phyloP scores from a whole-genome alignment of 2,888 invertebrate genomes.

The Allygus modestus region DNA sequence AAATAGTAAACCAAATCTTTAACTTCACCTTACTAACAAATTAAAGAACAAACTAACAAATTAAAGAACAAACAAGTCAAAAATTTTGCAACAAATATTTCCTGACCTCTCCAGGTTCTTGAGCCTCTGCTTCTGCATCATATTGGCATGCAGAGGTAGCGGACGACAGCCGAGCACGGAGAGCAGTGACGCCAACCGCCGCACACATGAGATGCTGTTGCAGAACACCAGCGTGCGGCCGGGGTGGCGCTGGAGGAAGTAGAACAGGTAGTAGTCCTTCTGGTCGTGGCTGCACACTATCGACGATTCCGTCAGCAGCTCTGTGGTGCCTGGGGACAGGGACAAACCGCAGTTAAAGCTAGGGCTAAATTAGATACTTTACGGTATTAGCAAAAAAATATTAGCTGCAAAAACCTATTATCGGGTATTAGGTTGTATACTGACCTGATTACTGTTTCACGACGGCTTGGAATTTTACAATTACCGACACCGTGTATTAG shows the following conservation, averaged over 20 bases:
- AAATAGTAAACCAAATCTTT: too few relatives aligned
- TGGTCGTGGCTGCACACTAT: slow-evolving; percentile 87
- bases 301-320: slow-evolving; percentile 89
- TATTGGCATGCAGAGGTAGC: slow-evolving; percentile 89
- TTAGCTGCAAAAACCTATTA: too few relatives aligned
- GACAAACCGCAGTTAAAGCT: slow-evolving; percentile 52
- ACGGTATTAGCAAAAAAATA: too few relatives aligned
- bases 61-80: too few relatives aligned
- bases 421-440: too few relatives aligned
- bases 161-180: slow-evolving; percentile 78
- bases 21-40: too few relatives aligned
- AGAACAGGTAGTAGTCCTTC: slow-evolving; percentile 95
- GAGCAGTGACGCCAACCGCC: slow-evolving; percentile 80
- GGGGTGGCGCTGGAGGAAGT: slow-evolving; percentile 89
- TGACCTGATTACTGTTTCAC: too few relatives aligned
- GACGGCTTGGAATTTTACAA: too few relatives aligned
- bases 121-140: slow-evolving; percentile 96
- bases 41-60: too few relatives aligned
- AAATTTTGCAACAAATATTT: too few relatives aligned
- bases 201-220: slow-evolving; percentile 95
- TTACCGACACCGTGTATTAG: too few relatives aligned
- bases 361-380: too few relatives aligned
- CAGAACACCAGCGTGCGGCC: slow-evolving; percentile 96
- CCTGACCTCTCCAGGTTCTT: slow-evolving; percentile 92
- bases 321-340: slow-evolving; percentile 83